Conservation (phyloP, 1,140 invertebrate genomes). For the Aphaenogaster ashmeadi region DNA sequence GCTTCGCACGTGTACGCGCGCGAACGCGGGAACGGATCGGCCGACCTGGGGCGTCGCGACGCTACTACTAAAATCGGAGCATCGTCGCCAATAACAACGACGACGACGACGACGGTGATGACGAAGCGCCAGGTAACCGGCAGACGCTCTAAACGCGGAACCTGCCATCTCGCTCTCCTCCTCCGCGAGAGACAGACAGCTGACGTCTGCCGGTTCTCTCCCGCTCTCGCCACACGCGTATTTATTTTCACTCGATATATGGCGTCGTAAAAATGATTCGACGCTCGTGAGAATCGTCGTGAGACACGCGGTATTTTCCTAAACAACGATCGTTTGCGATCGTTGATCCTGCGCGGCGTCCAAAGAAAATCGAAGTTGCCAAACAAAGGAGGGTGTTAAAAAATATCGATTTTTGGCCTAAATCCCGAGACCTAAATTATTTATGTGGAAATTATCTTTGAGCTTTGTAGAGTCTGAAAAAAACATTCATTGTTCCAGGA, state of each 20-base stretch:
- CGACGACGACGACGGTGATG: conserved; percentile 8
- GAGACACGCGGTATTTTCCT: not conserved
- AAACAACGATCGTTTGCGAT: not conserved
- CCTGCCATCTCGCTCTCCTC: conserved; percentile 31
- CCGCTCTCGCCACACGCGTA: conserved; percentile 15
- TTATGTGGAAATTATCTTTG: no score
- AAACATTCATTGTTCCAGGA: no score
- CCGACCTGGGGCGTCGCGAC: conserved; percentile 79
- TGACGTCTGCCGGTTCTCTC: not conserved
- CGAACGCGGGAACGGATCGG: conserved; percentile 48
- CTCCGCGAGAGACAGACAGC: conserved; percentile 9
- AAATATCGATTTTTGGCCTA: no score
- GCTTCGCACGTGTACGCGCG: conserved; percentile 68
- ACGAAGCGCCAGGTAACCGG: conserved; percentile 44
- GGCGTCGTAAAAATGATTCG: not conserved
- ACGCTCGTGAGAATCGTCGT: not conserved
- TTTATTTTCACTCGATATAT: conserved; percentile 43
- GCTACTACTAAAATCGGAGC: conserved; percentile 84
- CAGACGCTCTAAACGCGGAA: conserved; percentile 67
- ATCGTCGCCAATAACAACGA: conserved; percentile 17
- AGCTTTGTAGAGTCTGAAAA: no score
- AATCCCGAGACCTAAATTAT: no score
- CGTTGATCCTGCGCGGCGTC: conserved; percentile 15
- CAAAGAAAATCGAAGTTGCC: conserved; percentile 6
- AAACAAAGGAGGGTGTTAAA: not conserved